Evolutionary conservation across 1,140 invertebrate genomes (phyloP).

Genomic region (Catajapyx aquilonaris): DNA sequence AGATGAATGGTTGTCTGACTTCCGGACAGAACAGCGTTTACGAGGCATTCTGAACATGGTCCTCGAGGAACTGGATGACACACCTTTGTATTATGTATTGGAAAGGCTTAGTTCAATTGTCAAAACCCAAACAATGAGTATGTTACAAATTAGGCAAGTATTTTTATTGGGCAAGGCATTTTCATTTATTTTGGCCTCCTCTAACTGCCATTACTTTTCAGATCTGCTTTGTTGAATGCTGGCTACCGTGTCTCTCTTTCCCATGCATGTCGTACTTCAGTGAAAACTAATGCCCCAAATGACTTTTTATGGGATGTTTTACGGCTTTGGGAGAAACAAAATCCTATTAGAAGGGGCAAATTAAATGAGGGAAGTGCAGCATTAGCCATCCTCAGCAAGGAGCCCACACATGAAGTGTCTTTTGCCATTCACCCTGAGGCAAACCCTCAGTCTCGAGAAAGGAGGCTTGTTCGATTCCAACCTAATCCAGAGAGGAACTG

Average conservation of each 20-base stretch:
- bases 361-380: constrained; percentile 29
- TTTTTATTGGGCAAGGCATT: constrained; percentile 10
- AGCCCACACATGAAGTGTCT: constrained; percentile 33
- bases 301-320: constrained; percentile 85
- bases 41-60: background rate
- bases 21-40: background rate
- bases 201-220: constrained; percentile 26
- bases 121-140: background rate
- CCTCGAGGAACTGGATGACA: background rate
- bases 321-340: constrained; percentile 47
- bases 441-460: constrained; percentile 54
- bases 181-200: constrained; percentile 6
- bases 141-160: too few species aligned
- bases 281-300: constrained; percentile 86
- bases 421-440: constrained; percentile 42
- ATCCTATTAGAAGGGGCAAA: constrained; percentile 31
- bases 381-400: constrained; percentile 30
- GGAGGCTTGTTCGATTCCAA: constrained; percentile 58
- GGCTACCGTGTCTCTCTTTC: constrained; percentile 83
- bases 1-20: background rate
- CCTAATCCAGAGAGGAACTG: constrained; percentile 64
- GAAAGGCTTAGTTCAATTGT: background rate
- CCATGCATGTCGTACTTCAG: constrained; percentile 63
- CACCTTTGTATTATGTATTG: background rate
- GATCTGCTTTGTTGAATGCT: constrained; percentile 83